Base-by-base conservation (phyloP, 1,140 invertebrate genomes). In the Orussus abietinus region DNA sequence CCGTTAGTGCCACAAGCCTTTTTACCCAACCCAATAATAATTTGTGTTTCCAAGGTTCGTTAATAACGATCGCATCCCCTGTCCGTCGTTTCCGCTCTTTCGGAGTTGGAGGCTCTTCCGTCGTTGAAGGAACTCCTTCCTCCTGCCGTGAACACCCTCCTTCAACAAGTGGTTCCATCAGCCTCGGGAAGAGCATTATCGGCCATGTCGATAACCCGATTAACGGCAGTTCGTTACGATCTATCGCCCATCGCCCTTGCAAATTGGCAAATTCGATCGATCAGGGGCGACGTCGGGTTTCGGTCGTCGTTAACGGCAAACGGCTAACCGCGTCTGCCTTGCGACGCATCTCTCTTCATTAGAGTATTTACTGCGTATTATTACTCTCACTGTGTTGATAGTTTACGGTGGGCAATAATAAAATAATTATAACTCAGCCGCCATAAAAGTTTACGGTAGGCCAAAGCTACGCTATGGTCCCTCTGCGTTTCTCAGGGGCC, bases 341-440 rank as follows among this genome's bases (percentile, higher is more conserved):
- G n/a, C n/a, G n/a, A n/a, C n/a, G n/a, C n/a, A n/a, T n/a, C n/a
- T 36, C 13, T 6, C 34, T 36, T 19, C 34, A 36, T 36, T 36
- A 36, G 21, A 36, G 9, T 36, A 36, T 36, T 36, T 36, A 36
- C 18, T 36, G 18, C 34, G 18, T 36, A 36, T 36, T 36, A 52
- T 45, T 49, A 49, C 48, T 51, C 45, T 49, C 29, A 34, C 57
- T 61, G 57, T 59, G n/a, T 62, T 51, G 55, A 65, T 66, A 53
- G 51, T 66, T 66, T 66, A 67, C 63, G 66, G 62, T 63, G 52
- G 45, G 42, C 50, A 57, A 67, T 65, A 67, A 66, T 67, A 66
- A 70, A 66, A 62, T 66, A 69, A 69, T 70, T 69, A 67, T 65
- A 65, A 66, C 57, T 60, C 49, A n/a, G 45, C 37, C 45, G 49